Conservation (phyloP, 37 sponge, comb jelly and placozoan species). For the Haliclona indistincta region DNA sequence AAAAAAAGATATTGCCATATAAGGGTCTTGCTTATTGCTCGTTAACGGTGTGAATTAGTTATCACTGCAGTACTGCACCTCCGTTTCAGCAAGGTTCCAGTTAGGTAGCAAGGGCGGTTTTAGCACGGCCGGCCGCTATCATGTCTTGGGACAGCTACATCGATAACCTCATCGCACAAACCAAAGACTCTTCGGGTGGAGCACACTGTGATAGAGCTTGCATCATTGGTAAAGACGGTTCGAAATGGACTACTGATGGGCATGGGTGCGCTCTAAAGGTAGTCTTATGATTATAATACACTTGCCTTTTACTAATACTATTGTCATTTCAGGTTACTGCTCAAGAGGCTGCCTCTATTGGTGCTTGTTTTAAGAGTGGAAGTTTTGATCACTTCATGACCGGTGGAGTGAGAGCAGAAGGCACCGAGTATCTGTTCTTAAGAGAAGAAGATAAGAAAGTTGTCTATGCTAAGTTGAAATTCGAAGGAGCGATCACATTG, state of each 20-base stretch:
- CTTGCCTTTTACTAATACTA: neutral
- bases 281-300: neutral
- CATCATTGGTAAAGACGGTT: slow-evolving; percentile 54
- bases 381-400: slow-evolving; percentile 36
- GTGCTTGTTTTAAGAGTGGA: slow-evolving; percentile 22
- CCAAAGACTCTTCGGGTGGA: slow-evolving; percentile 19
- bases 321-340: slow-evolving; percentile 21
- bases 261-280: slow-evolving; percentile 61
- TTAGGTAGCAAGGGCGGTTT: too few relatives aligned
- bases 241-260: slow-evolving; percentile 6
- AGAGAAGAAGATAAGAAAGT: slow-evolving; percentile 39
- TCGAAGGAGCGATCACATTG: slow-evolving; percentile 31
- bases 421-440: slow-evolving; percentile 35
- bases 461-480: slow-evolving; percentile 36
- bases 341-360: slow-evolving; percentile 31
- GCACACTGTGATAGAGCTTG: slow-evolving; percentile 33
- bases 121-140: too few relatives aligned
- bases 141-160: slow-evolving; percentile 55
- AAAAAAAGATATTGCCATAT: neutral
- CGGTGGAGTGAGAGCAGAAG: slow-evolving; percentile 28
- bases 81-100: too few relatives aligned
- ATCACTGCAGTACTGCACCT: too few relatives aligned
- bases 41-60: neutral
- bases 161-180: slow-evolving; percentile 38
- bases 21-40: neutral